Evolutionary conservation across 1,140 invertebrate species (phyloP).

Genomic region (Macrocentrus cingulum): DNA sequence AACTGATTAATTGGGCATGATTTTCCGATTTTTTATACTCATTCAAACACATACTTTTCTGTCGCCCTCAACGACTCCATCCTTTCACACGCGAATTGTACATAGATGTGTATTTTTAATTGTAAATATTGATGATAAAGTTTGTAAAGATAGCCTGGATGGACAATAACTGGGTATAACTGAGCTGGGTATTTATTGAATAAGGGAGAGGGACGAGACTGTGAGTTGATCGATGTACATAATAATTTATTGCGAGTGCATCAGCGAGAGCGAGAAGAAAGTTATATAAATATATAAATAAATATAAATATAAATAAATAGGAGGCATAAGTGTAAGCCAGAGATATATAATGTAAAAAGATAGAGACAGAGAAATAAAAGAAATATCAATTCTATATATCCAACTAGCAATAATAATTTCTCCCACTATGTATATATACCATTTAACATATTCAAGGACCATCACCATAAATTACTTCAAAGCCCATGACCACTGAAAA

Average conservation of each 20-base stretch:
- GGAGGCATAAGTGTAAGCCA: conserved; percentile 41
- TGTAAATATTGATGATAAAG: conserved; percentile 3
- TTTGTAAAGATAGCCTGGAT: not conserved
- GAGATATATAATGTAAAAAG: conserved; percentile 54
- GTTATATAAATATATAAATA: conserved; percentile 13
- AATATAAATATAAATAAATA: conserved; percentile 34
- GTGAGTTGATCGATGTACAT: not conserved
- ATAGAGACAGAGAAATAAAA: conserved; percentile 38
- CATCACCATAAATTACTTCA: not conserved
- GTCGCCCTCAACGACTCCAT: too few relatives aligned
- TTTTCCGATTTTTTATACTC: too few relatives aligned
- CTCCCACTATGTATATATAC: too few relatives aligned
- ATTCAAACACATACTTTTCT: too few relatives aligned
- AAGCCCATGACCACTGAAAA: conserved; percentile 1
- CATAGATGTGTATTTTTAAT: conserved; percentile 4
- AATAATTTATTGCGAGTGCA: not conserved
- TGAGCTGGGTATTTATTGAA: conserved; percentile 9
- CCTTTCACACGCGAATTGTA: too few relatives aligned
- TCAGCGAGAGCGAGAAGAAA: conserved; percentile 8
- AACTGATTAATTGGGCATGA: too few relatives aligned
- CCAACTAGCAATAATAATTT: too few relatives aligned
- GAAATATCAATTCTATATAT: too few relatives aligned
- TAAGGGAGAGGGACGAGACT: conserved; percentile 15
- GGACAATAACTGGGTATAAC: not conserved
- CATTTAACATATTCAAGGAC: too few relatives aligned